Percentiles rank a stretch among this genome's conserved stretches.
Conservation (phyloP, 2,797 vertebrate genomes). For the Sus cebifrons region DNA sequence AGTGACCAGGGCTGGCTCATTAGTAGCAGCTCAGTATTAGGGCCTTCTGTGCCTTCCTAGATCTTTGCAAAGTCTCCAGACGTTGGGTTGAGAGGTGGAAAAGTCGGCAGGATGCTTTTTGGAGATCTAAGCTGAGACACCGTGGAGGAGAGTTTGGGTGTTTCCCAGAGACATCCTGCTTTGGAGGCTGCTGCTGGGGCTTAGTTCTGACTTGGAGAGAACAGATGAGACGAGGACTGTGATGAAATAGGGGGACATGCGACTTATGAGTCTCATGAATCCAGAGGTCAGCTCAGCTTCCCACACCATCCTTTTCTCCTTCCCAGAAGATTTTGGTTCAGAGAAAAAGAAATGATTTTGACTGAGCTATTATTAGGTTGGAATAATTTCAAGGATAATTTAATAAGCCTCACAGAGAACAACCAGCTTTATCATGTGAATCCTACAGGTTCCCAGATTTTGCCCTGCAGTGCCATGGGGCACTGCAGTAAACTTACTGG, state of each 20-base stretch:
- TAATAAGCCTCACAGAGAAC: not conserved
- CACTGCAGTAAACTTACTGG: not conserved
- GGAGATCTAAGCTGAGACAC: not conserved
- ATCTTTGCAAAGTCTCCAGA: not conserved
- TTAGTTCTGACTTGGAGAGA: not conserved
- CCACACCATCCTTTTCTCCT: not conserved
- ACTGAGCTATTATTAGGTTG: conserved; percentile 5
- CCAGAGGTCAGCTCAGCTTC: not conserved
- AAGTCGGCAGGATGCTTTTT: not conserved
- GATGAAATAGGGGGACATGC: not conserved
- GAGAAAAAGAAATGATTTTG: conserved; percentile 45
- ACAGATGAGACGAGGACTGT: not conserved
- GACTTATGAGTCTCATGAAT: too few species aligned
- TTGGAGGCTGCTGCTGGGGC: not conserved
- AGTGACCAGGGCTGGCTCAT: not conserved
- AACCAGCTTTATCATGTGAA: not conserved
- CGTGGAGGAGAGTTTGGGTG: not conserved
- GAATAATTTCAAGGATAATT: conserved; percentile 32
- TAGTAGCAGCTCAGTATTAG: not conserved
- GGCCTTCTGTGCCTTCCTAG: not conserved
- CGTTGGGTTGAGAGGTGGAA: not conserved
- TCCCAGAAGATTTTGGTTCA: not conserved
- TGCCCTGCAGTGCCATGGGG: rapidly evolving
- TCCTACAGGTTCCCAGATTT: not conserved
- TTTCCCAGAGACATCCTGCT: not conserved